Evolutionary conservation across 2,888 invertebrate genomes (phyloP), one percentile per base, ranked within the genome.

Genomic region (Bruchidius siliquastri): DNA sequence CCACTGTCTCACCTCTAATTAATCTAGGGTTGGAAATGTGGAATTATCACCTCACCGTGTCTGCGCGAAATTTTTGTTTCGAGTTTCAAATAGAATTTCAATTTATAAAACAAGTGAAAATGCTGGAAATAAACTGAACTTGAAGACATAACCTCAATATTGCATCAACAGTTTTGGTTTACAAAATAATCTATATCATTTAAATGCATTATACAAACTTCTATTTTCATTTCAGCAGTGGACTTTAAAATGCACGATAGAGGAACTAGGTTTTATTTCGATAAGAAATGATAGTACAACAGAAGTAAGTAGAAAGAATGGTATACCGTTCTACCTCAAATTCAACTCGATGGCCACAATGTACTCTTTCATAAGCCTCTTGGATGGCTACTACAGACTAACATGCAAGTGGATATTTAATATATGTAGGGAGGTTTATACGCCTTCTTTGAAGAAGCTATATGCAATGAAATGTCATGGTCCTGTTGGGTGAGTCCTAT

Each of bases 331-430:
- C 70, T 93, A 93, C 84, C 88, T 94, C 75, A 92, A 91, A 82
- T 93, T 96, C 82, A 89, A 89, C 81, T 90, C 91, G 13, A 89
- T 91, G 77, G 88, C 90, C 71, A 88, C 90, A 71, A 88, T 95
- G 83, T 90, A 92, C 73, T 94, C 95, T 0, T 95, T 96, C 85
- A 92, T 96, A 76, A 93, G 94, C 74, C 88, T 93, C 73, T 87
- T 96, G 76, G 94, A 95, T 85, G 96, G 96, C 73, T 97, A 97
- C 86, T 96, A 96, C 84, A 91, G 95, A 81, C 87, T 96, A 79
- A 92, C 92, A 82, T 92, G 93, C 69, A 96, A 96, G 87, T 97
- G 96, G 96, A 96, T 93, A 67, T 95, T 95, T 83, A 96, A 96
- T 87, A 88, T 97, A 76, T 97, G 96, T 83, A 92, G 92, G 83